A percentile compares a stretch with the other conserved stretches of the same genome.
These are phyloP conservation scores for Cladorhizidae sp. DNA, from an alignment of 37 sponge, comb jelly and placozoan species.

Conservation along the genomic window DNA sequence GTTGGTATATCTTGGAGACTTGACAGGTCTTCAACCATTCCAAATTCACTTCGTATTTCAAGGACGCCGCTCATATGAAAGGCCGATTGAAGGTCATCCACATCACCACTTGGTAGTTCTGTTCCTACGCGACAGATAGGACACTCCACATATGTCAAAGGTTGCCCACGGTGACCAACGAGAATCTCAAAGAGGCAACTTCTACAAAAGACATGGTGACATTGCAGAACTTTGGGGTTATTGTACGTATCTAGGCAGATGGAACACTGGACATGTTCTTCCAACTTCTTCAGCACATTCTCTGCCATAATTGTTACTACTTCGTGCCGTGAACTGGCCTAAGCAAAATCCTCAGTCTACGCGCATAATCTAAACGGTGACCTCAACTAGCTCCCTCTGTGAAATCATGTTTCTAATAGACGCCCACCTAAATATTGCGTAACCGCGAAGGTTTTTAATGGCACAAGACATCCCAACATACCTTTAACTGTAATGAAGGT, in stretches of 20 bases:
- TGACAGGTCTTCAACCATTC: background rate
- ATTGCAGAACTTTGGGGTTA: slow-evolving; percentile 30
- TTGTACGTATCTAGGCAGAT: slow-evolving; percentile 22
- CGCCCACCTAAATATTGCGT: too few relatives aligned
- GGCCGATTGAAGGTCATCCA: slow-evolving; percentile 9
- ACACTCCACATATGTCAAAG: background rate
- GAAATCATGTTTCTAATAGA: too few relatives aligned
- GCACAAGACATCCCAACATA: too few relatives aligned
- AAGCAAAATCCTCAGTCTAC: too few relatives aligned
- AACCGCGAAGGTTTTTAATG: too few relatives aligned
- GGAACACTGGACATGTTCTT: slow-evolving; percentile 9
- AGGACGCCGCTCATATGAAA: slow-evolving; percentile 7
- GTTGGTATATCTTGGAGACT: background rate
- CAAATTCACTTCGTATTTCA: background rate
- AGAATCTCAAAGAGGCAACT: background rate
- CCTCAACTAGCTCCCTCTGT: too few relatives aligned
- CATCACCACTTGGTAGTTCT: background rate
- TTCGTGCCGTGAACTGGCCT: too few relatives aligned
- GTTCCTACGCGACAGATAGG: slow-evolving; percentile 17
- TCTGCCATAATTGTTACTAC: background rate
- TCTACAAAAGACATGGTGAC: slow-evolving; percentile 25
- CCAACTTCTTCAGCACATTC: background rate
- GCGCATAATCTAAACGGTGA: too few relatives aligned
- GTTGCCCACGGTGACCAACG: background rate
- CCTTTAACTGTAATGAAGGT: too few relatives aligned